Evolutionary conservation across 2,888 invertebrate genomes (phyloP).

Genomic region (Venusia cambrica): DNA sequence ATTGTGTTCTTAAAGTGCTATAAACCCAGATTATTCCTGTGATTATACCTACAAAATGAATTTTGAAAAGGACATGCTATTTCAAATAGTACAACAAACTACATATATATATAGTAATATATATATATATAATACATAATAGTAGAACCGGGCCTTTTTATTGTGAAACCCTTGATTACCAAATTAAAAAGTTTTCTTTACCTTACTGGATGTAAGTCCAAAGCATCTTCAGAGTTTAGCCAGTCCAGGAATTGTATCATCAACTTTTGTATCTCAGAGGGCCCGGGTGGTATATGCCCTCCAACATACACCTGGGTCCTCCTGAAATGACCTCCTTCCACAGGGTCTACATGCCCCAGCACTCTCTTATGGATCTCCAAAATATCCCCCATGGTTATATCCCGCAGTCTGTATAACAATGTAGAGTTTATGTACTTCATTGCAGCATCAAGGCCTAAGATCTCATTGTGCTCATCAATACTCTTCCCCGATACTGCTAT

Average conservation of each 20-base stretch:
- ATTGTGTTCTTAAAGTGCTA: too few species aligned
- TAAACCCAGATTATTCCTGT: too few species aligned
- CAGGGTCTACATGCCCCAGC: constrained; percentile 96
- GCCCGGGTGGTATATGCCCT: constrained; percentile 95
- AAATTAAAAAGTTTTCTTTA: constrained; percentile 48
- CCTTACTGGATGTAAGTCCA: constrained; percentile 93
- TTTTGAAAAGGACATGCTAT: too few species aligned
- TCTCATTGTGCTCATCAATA: constrained; percentile 98
- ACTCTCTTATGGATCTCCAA: constrained; percentile 95
- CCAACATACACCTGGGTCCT: constrained; percentile 96
- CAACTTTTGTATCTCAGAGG: constrained; percentile 88
- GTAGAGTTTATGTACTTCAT: constrained; percentile 95
- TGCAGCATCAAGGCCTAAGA: constrained; percentile 95
- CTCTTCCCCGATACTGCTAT: constrained; percentile 91
- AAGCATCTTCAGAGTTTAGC: constrained; percentile 94
- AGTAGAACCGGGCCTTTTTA: too few species aligned
- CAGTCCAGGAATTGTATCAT: constrained; percentile 96
- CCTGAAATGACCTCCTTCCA: constrained; percentile 93
- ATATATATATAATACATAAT: too few species aligned
- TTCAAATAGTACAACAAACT: too few species aligned
- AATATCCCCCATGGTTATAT: constrained; percentile 91
- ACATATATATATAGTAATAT: too few species aligned
- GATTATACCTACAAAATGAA: too few species aligned
- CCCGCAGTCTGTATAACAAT: constrained; percentile 87
- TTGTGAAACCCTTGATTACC: too few species aligned